These are phyloP conservation scores for Andricus quercusramuli DNA, from an alignment of 2,888 invertebrate genomes.

Conservation along the genomic window DNA sequence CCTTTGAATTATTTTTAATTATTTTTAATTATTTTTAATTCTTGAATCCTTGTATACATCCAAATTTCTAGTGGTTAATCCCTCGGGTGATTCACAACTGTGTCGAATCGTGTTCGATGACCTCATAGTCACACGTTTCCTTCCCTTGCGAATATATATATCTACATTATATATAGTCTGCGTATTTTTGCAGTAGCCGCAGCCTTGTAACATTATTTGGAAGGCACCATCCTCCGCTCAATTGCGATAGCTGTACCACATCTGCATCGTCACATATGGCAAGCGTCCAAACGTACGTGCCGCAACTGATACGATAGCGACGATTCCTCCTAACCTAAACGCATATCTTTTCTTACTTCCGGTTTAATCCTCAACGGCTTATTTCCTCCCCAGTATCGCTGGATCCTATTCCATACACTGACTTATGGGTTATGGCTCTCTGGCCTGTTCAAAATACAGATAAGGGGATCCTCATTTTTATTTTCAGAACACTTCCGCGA, in stretches of 20 bases:
- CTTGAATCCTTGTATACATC: too few relatives aligned
- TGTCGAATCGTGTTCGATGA: slow-evolving; percentile 29
- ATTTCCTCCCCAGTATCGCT: neutral
- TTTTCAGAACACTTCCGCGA: neutral
- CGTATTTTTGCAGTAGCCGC: neutral
- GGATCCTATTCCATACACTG: slow-evolving; percentile 18
- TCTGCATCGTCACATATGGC: slow-evolving; percentile 32
- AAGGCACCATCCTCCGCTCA: slow-evolving; percentile 23
- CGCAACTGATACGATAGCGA: slow-evolving; percentile 12
- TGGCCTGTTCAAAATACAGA: neutral
- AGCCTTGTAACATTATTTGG: slow-evolving; percentile 28
- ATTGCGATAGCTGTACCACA: slow-evolving; percentile 28
- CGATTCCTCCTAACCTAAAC: slow-evolving; percentile 26
- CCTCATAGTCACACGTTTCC: slow-evolving; percentile 19
- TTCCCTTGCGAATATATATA: slow-evolving; percentile 3
- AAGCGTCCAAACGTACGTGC: slow-evolving; percentile 29
- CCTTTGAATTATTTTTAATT: too few relatives aligned
- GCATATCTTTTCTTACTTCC: slow-evolving; percentile 34
- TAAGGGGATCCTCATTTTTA: neutral
- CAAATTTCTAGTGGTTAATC: too few relatives aligned
- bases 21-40: too few relatives aligned
- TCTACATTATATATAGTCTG: neutral
- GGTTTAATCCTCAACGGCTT: slow-evolving; percentile 22
- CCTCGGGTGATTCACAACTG: slow-evolving; percentile 15
- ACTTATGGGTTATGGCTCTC: slow-evolving; percentile 2